A percentile compares a stretch with the other conserved stretches of the same genome.
Conservation (phyloP, 2,797 vertebrate species). For the Apodemus agrarius region DNA sequence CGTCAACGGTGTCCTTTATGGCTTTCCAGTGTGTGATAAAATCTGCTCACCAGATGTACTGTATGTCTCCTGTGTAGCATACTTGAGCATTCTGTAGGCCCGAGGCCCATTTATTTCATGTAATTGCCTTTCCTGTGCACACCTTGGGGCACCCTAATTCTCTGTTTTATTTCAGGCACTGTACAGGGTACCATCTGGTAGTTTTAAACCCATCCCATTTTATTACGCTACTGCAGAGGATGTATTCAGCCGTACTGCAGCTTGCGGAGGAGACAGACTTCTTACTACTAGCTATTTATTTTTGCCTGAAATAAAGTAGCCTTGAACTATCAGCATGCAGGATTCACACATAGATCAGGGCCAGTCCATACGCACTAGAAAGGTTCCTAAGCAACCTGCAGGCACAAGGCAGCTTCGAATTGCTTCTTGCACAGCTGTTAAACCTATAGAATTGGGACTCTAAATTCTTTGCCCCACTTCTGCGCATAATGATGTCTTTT, state of each 20-base stretch:
- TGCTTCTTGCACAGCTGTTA: constrained; percentile 73
- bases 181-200: constrained; percentile 98
- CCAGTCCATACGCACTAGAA: constrained; percentile 72
- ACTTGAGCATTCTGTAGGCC: constrained; percentile 93
- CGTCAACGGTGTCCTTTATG: constrained; percentile 88
- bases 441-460: constrained; percentile 76
- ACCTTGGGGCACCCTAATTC: constrained; percentile 98
- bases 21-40: constrained; percentile 91
- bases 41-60: constrained; percentile 93
- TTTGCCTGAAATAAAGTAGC: constrained; percentile 88
- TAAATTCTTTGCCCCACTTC: constrained; percentile 84
- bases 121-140: constrained; percentile 98
- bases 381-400: constrained; percentile 76
- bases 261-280: constrained; percentile 83
- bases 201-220: constrained; percentile 90
- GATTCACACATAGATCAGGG: constrained; percentile 80
- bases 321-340: constrained; percentile 82
- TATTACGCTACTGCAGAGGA: constrained; percentile 85
- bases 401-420: constrained; percentile 73
- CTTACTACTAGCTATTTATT: constrained; percentile 88
- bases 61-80: constrained; percentile 92
- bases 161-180: constrained; percentile 98
- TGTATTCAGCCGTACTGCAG: constrained; percentile 84
- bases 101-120: constrained; percentile 98
- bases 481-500: constrained; percentile 83